Evolutionary conservation across 1,140 invertebrate species (phyloP).

Genomic region (Conus ventricosus): DNA sequence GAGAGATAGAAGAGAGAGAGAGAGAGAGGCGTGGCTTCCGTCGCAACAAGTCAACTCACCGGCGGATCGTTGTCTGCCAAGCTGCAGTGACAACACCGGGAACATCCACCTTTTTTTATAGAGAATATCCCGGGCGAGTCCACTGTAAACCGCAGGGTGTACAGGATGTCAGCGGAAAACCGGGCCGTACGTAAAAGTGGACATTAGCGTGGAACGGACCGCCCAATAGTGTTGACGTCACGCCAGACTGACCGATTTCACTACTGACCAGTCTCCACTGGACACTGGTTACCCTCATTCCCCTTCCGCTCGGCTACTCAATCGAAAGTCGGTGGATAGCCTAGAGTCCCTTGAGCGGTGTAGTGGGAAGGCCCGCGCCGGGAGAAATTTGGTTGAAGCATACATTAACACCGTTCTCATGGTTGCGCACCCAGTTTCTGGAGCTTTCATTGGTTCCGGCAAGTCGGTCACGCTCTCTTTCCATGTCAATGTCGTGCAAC

Average conservation of each 20-base stretch:
- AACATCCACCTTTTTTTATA: background rate
- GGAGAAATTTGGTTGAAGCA: background rate
- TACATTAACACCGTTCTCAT: conserved; percentile 18
- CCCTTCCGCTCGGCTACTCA: background rate
- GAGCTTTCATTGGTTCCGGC: background rate
- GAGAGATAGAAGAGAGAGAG: background rate
- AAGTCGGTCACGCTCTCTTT: background rate
- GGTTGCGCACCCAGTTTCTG: background rate
- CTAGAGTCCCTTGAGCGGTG: background rate
- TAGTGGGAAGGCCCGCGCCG: background rate
- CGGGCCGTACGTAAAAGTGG: background rate
- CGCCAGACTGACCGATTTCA: background rate
- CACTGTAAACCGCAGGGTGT: background rate
- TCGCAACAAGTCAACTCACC: background rate
- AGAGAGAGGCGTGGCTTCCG: no score
- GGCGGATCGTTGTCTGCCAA: background rate
- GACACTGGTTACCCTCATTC: background rate
- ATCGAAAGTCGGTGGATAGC: background rate
- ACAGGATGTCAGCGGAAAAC: background rate
- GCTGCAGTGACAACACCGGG: background rate
- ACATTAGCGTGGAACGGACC: background rate
- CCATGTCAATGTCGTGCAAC: background rate
- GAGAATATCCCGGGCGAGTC: background rate
- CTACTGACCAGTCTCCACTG: background rate
- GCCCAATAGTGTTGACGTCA: background rate